Conservation (phyloP, 1,140 invertebrate genomes). For the Diplogasteroides magnus region DNA sequence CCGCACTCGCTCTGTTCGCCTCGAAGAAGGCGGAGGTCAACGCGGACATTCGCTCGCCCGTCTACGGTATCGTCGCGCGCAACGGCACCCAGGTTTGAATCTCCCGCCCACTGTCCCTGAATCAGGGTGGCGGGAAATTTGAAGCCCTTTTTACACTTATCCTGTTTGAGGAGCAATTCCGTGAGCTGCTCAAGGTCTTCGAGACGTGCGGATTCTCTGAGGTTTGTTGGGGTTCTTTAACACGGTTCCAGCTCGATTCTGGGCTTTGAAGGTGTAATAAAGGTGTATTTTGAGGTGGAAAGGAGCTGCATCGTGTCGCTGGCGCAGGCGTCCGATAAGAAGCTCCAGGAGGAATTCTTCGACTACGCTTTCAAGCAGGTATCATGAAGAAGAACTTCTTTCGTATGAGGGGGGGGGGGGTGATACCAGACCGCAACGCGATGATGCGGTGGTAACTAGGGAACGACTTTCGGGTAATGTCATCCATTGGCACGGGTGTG, state of each 20-base stretch:
- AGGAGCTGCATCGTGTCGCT: conserved; percentile 74
- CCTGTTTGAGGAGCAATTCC: conserved; percentile 62
- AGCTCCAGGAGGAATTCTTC: conserved; percentile 71
- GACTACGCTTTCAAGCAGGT: conserved; percentile 74
- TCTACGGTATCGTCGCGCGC: conserved; percentile 76
- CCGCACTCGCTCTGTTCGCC: conserved; percentile 59
- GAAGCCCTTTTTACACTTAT: no score
- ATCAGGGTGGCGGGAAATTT: no score
- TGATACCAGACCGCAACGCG: no score
- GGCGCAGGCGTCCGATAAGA: conserved; percentile 69
- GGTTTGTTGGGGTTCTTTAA: conserved; percentile 65
- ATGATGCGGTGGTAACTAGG: no score
- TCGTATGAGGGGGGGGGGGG: background rate
- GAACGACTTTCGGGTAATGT: no score
- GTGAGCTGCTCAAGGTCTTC: conserved; percentile 76
- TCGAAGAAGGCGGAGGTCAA: conserved; percentile 65
- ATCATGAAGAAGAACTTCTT: no score
- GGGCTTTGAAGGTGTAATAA: background rate
- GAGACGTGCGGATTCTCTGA: conserved; percentile 69
- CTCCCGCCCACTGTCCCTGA: background rate
- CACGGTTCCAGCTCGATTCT: background rate
- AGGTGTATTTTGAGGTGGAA: background rate
- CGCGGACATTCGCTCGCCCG: conserved; percentile 71
- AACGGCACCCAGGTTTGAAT: conserved; percentile 61
- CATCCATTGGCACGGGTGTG: no score